Base-by-base conservation (phyloP, 2,113 vertebrate genomes). In the Carassius auratus region DNA sequence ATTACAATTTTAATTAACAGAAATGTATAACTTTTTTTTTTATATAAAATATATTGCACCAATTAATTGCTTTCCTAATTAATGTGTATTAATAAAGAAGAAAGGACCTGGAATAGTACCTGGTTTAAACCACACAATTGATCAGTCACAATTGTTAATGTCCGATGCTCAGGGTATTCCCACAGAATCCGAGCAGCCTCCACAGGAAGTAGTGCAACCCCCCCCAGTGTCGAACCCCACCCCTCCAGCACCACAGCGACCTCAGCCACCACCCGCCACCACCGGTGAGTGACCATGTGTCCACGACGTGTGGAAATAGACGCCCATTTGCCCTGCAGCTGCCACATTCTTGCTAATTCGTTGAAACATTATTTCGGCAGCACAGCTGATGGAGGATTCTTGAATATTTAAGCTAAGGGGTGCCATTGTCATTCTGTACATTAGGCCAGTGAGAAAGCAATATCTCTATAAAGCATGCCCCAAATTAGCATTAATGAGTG, bases 111-210 rank as follows among this genome's bases (percentile, higher is more conserved):
- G 45, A 48, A 59, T 66, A 5, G 59, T 12, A 0, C n/a, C 61
- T 64, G 15, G 23, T 15, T 30, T 26, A 75, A 26, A 26, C 15
- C 19, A 15, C 15, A 45, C 36, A 55, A 55, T 21, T 8, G 5
- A 57, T 2, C 3, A 1, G 78, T 74, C 23, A 26, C 26, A 26
- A 26, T 26, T 68, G 2, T 86, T 62, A 55, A 26, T 71, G 9
- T 90, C 75, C 87, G 1, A 61, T 90, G 21, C 81, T 75, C 10
- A 82, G 93, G 93, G 93, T 74, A 91, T 94, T 85, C 93, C 93
- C 83, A 83, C 87, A n/a, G 92, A 92, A 61, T 57, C 91, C 26
- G 91, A 93, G n/a, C 90, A 88, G 26, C 91, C 88, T 2, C 81
- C 71, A 7, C 90, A 88, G 75, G 92, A 93, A 79, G 75, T 90